phyloP scores from a whole-genome alignment of 2,888 invertebrate species.

The Venusia cambrica region DNA sequence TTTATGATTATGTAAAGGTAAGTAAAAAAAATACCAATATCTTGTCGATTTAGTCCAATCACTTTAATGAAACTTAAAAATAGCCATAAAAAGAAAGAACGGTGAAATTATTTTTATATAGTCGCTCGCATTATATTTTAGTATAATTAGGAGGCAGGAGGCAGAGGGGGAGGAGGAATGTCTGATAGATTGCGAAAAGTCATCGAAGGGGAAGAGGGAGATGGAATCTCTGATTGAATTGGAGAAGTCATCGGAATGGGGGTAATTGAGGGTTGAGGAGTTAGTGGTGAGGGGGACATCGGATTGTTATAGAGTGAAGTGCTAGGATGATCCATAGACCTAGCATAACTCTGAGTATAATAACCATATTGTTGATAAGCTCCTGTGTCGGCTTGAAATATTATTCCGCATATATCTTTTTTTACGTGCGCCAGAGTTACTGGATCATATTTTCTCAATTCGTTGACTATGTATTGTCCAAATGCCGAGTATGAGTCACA shows the following conservation, averaged over 20 bases:
- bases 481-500: conserved; percentile 28
- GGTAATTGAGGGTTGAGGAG: conserved; percentile 7
- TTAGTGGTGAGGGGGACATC: not conserved
- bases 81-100: conserved; percentile 11
- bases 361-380: conserved; percentile 30
- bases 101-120: conserved; percentile 21
- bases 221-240: conserved; percentile 8
- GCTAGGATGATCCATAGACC: too few relatives aligned
- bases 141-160: too few relatives aligned
- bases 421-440: conserved; percentile 29
- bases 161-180: conserved; percentile 21
- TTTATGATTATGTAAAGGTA: too few relatives aligned
- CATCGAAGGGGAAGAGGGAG: conserved; percentile 25
- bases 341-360: too few relatives aligned
- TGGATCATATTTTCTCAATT: conserved; percentile 32
- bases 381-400: conserved; percentile 33
- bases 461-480: conserved; percentile 29
- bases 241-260: conserved; percentile 1
- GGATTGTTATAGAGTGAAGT: conserved; percentile 5
- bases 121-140: too few relatives aligned
- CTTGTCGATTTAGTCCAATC: conserved; percentile 22
- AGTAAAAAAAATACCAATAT: conserved; percentile 29
- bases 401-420: conserved; percentile 29
- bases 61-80: too few relatives aligned
- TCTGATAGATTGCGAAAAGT: conserved; percentile 3